phyloP scores from a whole-genome alignment of 2,797 vertebrate genomes.

The Mormyrops boulengeri region DNA sequence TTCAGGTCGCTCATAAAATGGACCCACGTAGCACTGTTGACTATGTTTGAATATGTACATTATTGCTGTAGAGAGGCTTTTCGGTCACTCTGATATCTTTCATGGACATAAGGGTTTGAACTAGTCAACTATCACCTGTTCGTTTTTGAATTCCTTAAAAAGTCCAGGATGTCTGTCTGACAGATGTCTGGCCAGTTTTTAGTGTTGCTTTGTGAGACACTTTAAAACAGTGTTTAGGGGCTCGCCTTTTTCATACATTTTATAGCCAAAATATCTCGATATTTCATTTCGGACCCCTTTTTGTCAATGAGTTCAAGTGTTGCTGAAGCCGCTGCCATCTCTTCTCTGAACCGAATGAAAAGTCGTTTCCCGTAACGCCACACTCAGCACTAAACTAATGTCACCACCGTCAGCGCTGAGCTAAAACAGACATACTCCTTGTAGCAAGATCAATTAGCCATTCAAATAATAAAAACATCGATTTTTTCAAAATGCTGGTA shows the following conservation, averaged over 20 bases:
- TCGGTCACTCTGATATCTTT: background rate
- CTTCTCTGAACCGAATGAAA: background rate
- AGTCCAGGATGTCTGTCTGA: no score
- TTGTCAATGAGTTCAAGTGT: background rate
- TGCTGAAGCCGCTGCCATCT: no score
- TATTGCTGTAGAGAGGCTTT: background rate
- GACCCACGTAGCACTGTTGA: no score
- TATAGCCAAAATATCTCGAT: background rate
- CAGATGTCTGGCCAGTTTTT: no score
- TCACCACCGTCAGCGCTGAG: background rate
- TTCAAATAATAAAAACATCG: no score
- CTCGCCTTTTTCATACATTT: background rate
- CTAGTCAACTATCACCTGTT: no score
- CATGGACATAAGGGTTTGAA: background rate
- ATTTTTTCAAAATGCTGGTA: no score
- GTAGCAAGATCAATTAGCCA: no score
- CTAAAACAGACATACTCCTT: no score
- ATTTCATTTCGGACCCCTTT: background rate
- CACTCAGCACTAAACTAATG: background rate
- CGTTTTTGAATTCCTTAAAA: no score
- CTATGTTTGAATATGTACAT: background rate
- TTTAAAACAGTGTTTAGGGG: background rate
- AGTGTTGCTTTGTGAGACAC: background rate
- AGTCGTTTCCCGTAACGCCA: background rate
- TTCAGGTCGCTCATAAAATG: no score